Evolutionary conservation across 1,140 invertebrate species (phyloP), one percentile per base, ranked within the genome.

Genomic region (Oryctes rhinoceros): DNA sequence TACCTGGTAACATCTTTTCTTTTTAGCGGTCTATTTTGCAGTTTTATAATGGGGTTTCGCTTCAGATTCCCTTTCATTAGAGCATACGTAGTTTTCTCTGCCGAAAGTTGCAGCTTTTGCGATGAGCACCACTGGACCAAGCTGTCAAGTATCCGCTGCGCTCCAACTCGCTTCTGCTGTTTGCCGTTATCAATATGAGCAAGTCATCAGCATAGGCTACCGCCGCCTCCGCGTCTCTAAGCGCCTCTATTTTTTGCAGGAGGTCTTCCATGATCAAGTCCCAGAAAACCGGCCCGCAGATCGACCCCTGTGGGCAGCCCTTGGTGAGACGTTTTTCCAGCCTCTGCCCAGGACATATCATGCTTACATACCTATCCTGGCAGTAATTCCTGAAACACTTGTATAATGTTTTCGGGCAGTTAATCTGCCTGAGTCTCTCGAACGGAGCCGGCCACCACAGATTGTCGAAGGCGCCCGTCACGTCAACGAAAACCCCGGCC

Each of bases 291-390:
- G 86, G 85, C 0, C 84, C 84, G 6, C 84, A 81, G 0, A 87
- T 82, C 0, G 86, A 87, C 0, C 85, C 85, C 75, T 86, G 85
- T 0, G 85, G 85, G 13, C 85, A 85, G 9, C 85, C 84, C 9
- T 81, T 76, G 0, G 82, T 83, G 6, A 82, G 78, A 15, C 0
- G 0, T 13, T 82, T 83, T 0, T 74, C n/a, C 0, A 81, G 71
- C 4, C 9, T 80, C 9, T 59, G n/a, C 4, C 49, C 49, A 11
- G 49, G 49, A 49, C 37, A 30, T 49, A n/a, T 6, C 20, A 48
- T 80, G 71, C 1, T 76, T 4, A 49, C 71, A 71, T 76, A 80
- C 3, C 79, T 49, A 20, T 80, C 67, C 24, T 80, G 47, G 37
- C 79, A 77, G 65, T 80, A 80, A 24, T 5, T 62, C 15, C 18